phyloP scores from a whole-genome alignment of 1,140 invertebrate species.

The Carposina sasakii region DNA sequence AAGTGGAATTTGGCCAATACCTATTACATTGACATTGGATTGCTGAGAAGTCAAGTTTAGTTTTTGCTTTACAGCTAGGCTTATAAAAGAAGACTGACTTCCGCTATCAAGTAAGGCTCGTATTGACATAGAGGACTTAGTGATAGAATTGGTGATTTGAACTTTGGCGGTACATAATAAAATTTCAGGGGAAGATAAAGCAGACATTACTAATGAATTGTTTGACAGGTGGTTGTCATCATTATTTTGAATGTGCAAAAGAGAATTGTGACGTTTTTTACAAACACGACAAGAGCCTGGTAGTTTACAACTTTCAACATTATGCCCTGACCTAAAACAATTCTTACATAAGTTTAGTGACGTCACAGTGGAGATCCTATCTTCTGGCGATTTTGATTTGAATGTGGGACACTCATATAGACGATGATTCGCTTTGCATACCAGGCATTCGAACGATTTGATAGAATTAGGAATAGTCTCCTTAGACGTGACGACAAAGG shows the following conservation, averaged over 20 bases:
- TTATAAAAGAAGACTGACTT: slow-evolving; percentile 5
- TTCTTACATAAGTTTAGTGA: background rate
- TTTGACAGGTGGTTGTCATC: background rate
- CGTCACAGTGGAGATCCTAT: background rate
- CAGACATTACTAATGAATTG: background rate
- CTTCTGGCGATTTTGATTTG: background rate
- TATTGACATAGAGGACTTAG: background rate
- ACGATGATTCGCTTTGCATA: background rate
- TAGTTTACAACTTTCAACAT: background rate
- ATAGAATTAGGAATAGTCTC: background rate
- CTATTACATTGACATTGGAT: background rate
- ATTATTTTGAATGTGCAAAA: background rate
- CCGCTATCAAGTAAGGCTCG: slow-evolving; percentile 1
- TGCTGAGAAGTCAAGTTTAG: background rate
- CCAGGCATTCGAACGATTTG: slow-evolving; percentile 4
- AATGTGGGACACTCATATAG: background rate
- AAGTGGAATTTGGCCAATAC: background rate
- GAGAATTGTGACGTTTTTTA: slow-evolving; percentile 6
- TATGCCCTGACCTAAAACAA: background rate
- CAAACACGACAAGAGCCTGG: background rate
- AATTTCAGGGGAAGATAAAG: background rate
- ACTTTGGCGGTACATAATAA: slow-evolving; percentile 6
- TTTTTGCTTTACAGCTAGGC: background rate
- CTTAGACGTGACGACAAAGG: background rate
- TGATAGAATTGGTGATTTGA: slow-evolving; percentile 3